Evolutionary conservation across 2,888 invertebrate species (phyloP), one percentile per base, ranked within the genome.

Genomic region (Palloptera scutellata): DNA sequence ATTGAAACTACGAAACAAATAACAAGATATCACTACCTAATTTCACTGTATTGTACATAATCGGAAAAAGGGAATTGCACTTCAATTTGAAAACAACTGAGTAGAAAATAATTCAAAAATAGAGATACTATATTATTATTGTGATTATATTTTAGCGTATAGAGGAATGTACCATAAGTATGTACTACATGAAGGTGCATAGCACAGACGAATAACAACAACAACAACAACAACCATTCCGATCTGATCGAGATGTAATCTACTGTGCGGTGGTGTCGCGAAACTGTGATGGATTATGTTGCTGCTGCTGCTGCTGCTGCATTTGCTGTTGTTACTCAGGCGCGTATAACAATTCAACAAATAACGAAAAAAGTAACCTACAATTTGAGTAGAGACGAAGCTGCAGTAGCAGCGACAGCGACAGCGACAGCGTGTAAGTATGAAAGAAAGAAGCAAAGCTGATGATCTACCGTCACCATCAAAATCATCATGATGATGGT

Each of bases 221-320:
- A n/a, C n/a, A 30, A 61, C 3, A 60, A 15, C 40, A 57, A 15
- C 52, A 51, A 41, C 41, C 15, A 11, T 51, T 19, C 10, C 52
- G 30, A 52, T 15, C 17, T 15, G 13, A 20, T 5, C 57, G n/a
- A n/a, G n/a, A n/a, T 20, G 17, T 62, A 54, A 15, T 48, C 20
- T 12, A 17, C 48, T 51, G 54, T 30, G 30, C 19, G 61, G 48
- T 60, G 64, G 55, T 68, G 68, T 64, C 65, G 65, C 58, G 13
- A 42, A 57, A 57, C 54, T 42, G 53, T 61, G 65, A 62, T 62
- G 64, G 61, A 65, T 54, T 52, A 45, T 61, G 61, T 40, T 41
- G 54, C 40, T 12, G 54, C 43, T n/a, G 43, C 55, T 40, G 52
- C 30, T 13, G 6, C 2, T 30, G 30, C 6, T 30, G 30, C 30